Conservation (phyloP, 2,797 vertebrate genomes). For the Cichlasoma orientale region DNA sequence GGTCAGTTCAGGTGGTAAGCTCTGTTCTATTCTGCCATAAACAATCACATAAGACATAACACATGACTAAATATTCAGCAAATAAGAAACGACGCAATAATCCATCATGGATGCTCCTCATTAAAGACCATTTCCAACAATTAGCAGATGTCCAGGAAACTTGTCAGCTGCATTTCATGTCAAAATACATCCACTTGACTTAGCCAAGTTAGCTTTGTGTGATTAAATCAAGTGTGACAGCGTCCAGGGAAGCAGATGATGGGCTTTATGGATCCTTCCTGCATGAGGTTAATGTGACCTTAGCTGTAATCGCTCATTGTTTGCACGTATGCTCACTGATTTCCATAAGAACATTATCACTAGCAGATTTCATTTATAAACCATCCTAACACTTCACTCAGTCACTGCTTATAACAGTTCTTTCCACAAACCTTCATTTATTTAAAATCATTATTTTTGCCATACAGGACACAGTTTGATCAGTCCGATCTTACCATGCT, state of each 20-base stretch:
- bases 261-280: not conserved
- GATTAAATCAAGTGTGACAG: conserved; percentile 20
- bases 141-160: conserved; percentile 1
- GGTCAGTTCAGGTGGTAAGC: not conserved
- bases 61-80: not conserved
- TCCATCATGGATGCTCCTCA: not conserved
- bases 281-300: not conserved
- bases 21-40: not conserved
- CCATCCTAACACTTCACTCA: not conserved
- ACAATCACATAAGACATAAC: not conserved
- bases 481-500: not conserved
- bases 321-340: not conserved
- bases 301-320: conserved; percentile 4
- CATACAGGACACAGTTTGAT: not conserved
- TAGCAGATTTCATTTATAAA: not conserved
- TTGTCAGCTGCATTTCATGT: conserved; percentile 5
- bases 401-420: not conserved
- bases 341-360: not conserved
- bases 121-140: conserved; percentile 39
- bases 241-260: conserved; percentile 18
- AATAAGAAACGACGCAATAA: not conserved
- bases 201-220: conserved; percentile 5
- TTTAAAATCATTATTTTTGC: not conserved
- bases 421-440: not conserved
- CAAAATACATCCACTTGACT: conserved; percentile 7